Conservation (phyloP, 2,888 invertebrate species). For the Sarcophaga carnaria region DNA sequence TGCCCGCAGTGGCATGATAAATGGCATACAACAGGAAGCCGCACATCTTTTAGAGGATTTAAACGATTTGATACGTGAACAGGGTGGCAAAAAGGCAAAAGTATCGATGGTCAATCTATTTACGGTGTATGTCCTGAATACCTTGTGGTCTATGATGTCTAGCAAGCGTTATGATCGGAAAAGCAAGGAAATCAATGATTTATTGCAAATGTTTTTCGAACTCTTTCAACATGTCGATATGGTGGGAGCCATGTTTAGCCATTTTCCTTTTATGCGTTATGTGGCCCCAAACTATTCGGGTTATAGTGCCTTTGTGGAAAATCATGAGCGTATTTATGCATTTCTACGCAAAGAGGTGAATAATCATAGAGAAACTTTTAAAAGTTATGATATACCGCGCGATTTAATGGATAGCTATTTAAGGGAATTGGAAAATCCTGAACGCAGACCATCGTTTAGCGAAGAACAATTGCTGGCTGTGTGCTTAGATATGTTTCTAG, state of each 20-base stretch:
- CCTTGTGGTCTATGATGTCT: conserved; percentile 92
- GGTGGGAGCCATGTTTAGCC: conserved; percentile 91
- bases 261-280: conserved; percentile 88
- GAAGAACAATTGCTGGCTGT: conserved; percentile 90
- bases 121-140: conserved; percentile 89
- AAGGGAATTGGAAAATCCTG: conserved; percentile 85
- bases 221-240: conserved; percentile 90
- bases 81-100: conserved; percentile 82
- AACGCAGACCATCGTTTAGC: conserved; percentile 84
- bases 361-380: conserved; percentile 86
- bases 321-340: conserved; percentile 87
- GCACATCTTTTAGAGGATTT: conserved; percentile 84
- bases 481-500: conserved; percentile 93
- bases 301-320: conserved; percentile 87
- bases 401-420: conserved; percentile 93
- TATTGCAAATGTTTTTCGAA: conserved; percentile 87
- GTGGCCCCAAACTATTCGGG: conserved; percentile 90
- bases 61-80: conserved; percentile 77
- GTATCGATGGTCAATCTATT: conserved; percentile 89
- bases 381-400: conserved; percentile 84
- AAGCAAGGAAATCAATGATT: conserved; percentile 86
- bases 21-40: conserved; percentile 88
- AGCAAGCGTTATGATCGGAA: conserved; percentile 88
- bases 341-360: conserved; percentile 88
- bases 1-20: conserved; percentile 89